These are phyloP conservation scores for Darevskia nairensis DNA, from an alignment of 2,797 vertebrate genomes.

Conservation along the genomic window DNA sequence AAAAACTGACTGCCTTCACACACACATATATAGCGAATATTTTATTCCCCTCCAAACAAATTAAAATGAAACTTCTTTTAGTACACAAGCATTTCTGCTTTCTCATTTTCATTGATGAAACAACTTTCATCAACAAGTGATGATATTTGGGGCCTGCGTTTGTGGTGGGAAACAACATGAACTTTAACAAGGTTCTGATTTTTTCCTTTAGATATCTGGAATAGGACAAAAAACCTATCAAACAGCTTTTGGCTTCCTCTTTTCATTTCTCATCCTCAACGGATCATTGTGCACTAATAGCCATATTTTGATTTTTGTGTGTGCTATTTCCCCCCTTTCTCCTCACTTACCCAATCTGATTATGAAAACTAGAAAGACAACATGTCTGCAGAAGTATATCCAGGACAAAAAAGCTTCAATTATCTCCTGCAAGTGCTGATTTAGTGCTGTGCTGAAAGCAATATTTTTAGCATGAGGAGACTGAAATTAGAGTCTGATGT, in stretches of 20 bases:
- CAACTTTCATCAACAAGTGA: not conserved
- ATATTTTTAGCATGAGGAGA: conserved; percentile 20
- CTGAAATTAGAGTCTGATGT: conserved; percentile 17
- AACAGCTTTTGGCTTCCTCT: not conserved
- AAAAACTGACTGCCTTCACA: not conserved
- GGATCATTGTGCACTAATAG: not conserved
- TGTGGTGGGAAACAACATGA: not conserved
- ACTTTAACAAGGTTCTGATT: not conserved
- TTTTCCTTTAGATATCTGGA: not conserved
- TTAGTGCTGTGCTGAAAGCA: conserved; percentile 14
- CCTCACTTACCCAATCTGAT: not conserved
- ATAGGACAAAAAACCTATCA: not conserved
- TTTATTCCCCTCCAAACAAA: not conserved
- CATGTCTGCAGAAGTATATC: not conserved
- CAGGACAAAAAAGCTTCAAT: conserved; percentile 29
- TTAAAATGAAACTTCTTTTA: not conserved
- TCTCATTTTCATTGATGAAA: not conserved
- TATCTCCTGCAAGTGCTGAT: conserved; percentile 24
- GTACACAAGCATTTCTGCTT: not conserved
- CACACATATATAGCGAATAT: not conserved
- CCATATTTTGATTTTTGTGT: not conserved
- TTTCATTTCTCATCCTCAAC: not conserved
- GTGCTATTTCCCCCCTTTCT: not conserved
- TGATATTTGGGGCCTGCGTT: too few species aligned
- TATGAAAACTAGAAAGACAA: conserved; percentile 24